A percentile compares a stretch with the other conserved stretches of the same genome.
These are phyloP conservation scores for Falco berigora DNA, from an alignment of 2,797 vertebrate species.

Conservation along the genomic window DNA sequence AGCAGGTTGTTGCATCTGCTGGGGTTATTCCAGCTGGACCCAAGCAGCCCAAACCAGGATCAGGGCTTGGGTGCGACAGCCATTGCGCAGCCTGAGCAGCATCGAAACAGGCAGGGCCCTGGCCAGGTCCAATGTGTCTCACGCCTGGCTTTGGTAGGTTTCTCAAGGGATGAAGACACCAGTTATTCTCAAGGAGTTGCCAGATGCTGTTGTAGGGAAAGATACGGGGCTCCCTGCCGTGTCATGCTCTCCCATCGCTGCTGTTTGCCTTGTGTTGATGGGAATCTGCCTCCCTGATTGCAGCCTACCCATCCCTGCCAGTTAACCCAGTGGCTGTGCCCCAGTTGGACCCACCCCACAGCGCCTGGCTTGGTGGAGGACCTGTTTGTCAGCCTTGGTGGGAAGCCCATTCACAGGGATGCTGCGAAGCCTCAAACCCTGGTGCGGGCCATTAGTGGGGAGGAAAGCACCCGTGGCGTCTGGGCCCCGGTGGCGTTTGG, in stretches of 20 bases:
- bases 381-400: background rate
- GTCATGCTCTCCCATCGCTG: rapidly evolving
- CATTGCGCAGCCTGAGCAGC: rapidly evolving
- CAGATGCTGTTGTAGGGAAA: background rate
- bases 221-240: background rate
- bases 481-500: background rate
- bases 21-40: background rate
- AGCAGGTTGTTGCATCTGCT: background rate
- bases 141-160: background rate
- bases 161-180: background rate
- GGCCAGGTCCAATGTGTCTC: background rate
- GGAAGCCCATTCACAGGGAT: background rate
- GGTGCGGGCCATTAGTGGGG: background rate
- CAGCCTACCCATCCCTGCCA: background rate
- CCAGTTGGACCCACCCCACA: background rate
- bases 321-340: background rate
- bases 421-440: background rate
- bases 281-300: background rate
- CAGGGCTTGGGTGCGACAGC: background rate
- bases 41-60: background rate
- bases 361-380: background rate
- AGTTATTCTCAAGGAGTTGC: background rate
- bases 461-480: background rate
- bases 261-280: background rate
- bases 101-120: background rate